These are phyloP conservation scores for Rhinichthys klamathensis DNA, from an alignment of 2,113 vertebrate species.

Conservation along the genomic window DNA sequence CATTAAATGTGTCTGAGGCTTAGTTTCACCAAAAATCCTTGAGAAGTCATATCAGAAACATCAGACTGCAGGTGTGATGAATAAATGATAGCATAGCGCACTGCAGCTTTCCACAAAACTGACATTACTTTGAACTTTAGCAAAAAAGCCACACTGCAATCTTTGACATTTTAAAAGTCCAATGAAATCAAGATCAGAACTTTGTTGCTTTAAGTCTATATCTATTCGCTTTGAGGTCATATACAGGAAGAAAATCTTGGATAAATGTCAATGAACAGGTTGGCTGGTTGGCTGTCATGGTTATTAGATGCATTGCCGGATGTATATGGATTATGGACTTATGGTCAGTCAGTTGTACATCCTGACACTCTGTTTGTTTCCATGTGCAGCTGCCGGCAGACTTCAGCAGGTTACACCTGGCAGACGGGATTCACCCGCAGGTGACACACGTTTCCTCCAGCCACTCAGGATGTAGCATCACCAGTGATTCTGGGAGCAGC, in stretches of 20 bases:
- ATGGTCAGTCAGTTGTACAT: not conserved
- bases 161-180: not conserved
- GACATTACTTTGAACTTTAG: slow-evolving; percentile 6
- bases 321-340: not conserved
- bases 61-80: slow-evolving; percentile 25
- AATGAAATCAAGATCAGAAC: not conserved
- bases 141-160: not conserved
- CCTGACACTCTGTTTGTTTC: slow-evolving; percentile 60
- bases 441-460: slow-evolving; percentile 98
- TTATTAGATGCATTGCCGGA: not conserved
- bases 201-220: not conserved
- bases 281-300: not conserved
- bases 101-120: not conserved
- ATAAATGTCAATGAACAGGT: not conserved
- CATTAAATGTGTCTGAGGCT: not conserved
- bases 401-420: slow-evolving; percentile 97
- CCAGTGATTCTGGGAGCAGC: slow-evolving; percentile 99
- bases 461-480: slow-evolving; percentile 99
- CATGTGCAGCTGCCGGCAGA: slow-evolving; percentile 90
- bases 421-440: slow-evolving; percentile 98
- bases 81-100: slow-evolving; percentile 16
- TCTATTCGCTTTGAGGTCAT: not conserved
- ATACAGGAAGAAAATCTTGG: not conserved
- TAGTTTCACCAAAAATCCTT: not conserved
- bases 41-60: not conserved